Conservation (phyloP, 2,113 vertebrate genomes). For the Xiphophorus maculatus region DNA sequence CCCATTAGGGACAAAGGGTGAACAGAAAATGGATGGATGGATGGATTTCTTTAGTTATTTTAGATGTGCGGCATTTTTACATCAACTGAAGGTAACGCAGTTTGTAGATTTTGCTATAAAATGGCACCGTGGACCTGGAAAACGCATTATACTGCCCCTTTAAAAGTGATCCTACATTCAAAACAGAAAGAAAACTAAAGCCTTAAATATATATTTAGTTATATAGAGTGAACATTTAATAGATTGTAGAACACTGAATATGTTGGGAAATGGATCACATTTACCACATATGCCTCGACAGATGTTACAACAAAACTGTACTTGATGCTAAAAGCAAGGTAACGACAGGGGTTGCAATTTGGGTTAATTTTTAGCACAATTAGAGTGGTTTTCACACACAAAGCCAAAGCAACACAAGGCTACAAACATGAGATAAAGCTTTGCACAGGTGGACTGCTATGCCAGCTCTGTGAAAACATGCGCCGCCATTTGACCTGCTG, state of each 20-base stretch:
- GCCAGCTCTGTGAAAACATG: not conserved
- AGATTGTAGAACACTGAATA: too few species aligned
- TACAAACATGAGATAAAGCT: not conserved
- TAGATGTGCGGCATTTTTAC: too few species aligned
- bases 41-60: too few species aligned
- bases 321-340: not conserved
- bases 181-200: not conserved
- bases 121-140: too few species aligned
- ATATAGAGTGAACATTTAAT: not conserved
- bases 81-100: too few species aligned
- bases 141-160: too few species aligned
- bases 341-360: not conserved
- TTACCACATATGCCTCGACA: not conserved
- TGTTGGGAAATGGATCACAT: too few species aligned
- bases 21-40: too few species aligned
- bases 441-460: not conserved
- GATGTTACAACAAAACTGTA: not conserved
- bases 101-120: too few species aligned
- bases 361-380: not conserved
- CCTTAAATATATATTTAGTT: not conserved
- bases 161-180: not conserved
- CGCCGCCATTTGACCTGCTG: not conserved
- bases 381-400: not conserved
- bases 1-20: too few species aligned
- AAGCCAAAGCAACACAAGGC: not conserved